Evolutionary conservation across 2,888 invertebrate species (phyloP), one percentile per base, ranked within the genome.

Genomic region (Pyralis farinalis): DNA sequence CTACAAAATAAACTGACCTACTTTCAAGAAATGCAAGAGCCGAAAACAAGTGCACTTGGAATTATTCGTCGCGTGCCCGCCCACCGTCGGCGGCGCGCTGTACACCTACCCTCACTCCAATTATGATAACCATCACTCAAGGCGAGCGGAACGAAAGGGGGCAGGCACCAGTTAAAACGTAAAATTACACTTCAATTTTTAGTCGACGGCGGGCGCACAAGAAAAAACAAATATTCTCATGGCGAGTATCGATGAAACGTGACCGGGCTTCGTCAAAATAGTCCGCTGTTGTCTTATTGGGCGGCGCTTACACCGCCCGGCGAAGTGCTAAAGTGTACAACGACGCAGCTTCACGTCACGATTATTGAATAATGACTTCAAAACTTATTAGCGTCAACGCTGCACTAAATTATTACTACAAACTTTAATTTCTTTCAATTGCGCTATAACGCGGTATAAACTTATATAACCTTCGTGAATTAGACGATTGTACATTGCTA

Each of bases 211-310:
- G 74, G 72, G 76, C 85, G 71, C 71, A 78, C 79, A 82, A 83
- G 79, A 87, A 87, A 87, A 88, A 88, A 87, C 87, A 87, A 88
- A 88, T 87, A 88, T 86, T 87, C 88, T 86, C 88, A 87, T 87
- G 86, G 83, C 62, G 74, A 70, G 82, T 83, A 87, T 87, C 87
- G 87, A 85, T 76, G 69, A 80, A 88, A 88, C 88, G 88, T 88
- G 88, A 88, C 88, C 82, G 80, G 83, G 79, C 84, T 82, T 83
- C 87, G 83, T 88, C 87, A 85, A 87, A 88, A 87, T 85, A 84
- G 85, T 76, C 79, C 76, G 73, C 78, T 69, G 83, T 82, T 80
- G 84, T 86, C 81, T 87, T 80, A 76, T 72, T 77, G 83, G 83
- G 77, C 82, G 83, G 85, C 79, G 73, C 76, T 73, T 80, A 77